Evolutionary conservation across 2,888 invertebrate species (phyloP), one percentile per base, ranked within the genome.

Genomic region (Muscina levida): DNA sequence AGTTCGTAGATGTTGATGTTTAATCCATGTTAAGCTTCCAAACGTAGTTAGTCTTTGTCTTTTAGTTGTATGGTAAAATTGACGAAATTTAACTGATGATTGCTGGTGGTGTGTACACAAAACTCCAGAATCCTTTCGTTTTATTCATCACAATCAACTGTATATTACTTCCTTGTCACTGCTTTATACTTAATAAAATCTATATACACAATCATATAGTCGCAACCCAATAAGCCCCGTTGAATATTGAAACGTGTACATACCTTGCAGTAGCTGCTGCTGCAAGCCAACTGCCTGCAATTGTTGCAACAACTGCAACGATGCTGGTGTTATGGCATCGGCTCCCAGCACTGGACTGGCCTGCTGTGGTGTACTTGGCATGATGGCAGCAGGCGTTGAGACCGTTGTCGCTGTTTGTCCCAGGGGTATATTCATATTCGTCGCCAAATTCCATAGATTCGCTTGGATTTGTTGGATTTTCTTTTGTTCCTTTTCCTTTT

Each of bases 401-500:
- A 91, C 89, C 90, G 90, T 85, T 89, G 91, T 89, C 88, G 92
- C 87, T 87, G 90, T 87, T 89, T 92, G 87, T 86, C 90, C 92
- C 85, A 94, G 90, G 10, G 90, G 90, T 82, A 91, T 90, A 85
- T 90, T 91, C 39, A 91, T 90, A 82, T 90, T 91, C 82, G 93
- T 93, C 87, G 94, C 94, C 85, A 97, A 93, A 86, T 95, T 96
- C 97, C 97, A 97, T 48, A 98, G 92, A 91, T 95, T 97, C 77
- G 97, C 95, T 89, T 97, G 97, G 92, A 98, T 95, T 89, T 97
- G 97, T 88, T 97, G 97, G 87, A 98, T 93, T 88, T 97, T 95
- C 92, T 98, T 98, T 91, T 97, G 96, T 90, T 99, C 98, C 90
- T 99, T 99, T 89, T 99, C 99, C 90, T 98, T 98, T 90, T 98